Conservation (phyloP, 2,888 invertebrate genomes). For the Anoplius nigerrimus region DNA sequence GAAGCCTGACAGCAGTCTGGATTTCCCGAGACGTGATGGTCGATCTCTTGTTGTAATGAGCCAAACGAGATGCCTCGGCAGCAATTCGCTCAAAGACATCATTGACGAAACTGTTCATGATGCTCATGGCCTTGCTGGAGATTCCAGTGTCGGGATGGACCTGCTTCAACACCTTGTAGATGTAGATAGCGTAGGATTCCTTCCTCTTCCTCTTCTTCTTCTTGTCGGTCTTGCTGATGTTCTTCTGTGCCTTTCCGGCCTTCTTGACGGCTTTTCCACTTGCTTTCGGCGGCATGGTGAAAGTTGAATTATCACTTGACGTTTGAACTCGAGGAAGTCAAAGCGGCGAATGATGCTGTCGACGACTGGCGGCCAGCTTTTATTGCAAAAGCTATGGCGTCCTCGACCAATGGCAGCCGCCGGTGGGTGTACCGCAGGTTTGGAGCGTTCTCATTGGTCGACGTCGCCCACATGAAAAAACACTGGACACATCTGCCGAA, state of each 20-base stretch:
- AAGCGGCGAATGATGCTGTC: too few species aligned
- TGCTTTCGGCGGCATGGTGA: conserved; percentile 53
- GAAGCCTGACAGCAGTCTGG: conserved; percentile 4
- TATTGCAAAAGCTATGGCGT: background rate
- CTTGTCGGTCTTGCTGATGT: conserved; percentile 73
- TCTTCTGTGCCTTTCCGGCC: conserved; percentile 65
- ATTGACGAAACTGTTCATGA: conserved; percentile 58
- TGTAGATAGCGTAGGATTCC: conserved; percentile 75
- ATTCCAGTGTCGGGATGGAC: conserved; percentile 78
- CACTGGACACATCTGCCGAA: too few species aligned
- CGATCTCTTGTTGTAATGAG: conserved; percentile 4
- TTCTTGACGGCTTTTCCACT: conserved; percentile 55
- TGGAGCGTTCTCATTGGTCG: background rate
- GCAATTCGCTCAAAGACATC: conserved; percentile 66
- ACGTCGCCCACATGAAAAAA: too few species aligned
- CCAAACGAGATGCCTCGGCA: conserved; percentile 55
- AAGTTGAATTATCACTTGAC: background rate
- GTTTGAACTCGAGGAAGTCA: too few species aligned
- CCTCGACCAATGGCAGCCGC: background rate
- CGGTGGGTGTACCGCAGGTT: background rate
- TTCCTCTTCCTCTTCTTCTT: conserved; percentile 69
- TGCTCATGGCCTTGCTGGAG: conserved; percentile 66
- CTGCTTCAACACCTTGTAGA: conserved; percentile 78
- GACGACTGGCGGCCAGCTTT: too few species aligned
- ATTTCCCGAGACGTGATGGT: conserved; percentile 11